Evolutionary conservation across 2,888 invertebrate genomes (phyloP).

Genomic region (Argynnis bischoffii): DNA sequence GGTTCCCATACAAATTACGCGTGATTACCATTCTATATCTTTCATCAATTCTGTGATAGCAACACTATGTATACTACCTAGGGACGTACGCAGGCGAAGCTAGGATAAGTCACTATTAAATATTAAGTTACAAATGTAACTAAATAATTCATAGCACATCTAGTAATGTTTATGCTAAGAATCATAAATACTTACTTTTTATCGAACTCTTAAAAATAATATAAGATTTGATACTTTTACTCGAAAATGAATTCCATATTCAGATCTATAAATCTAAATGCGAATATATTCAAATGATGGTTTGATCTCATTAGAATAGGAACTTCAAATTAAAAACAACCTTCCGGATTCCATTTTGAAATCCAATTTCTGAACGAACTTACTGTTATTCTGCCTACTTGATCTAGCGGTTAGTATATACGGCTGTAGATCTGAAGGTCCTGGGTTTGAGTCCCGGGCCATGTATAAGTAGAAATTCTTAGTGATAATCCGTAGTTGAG

Average conservation of each 20-base stretch:
- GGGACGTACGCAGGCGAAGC: too few relatives aligned
- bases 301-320: conserved; percentile 36
- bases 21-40: too few relatives aligned
- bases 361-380: conserved; percentile 15
- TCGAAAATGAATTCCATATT: conserved; percentile 8
- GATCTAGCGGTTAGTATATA: neutral
- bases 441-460: neutral
- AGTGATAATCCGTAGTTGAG: too few relatives aligned
- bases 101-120: too few relatives aligned
- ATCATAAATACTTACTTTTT: neutral
- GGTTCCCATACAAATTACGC: too few relatives aligned
- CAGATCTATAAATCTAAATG: conserved; percentile 15
- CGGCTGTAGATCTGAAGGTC: neutral
- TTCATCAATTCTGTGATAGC: too few relatives aligned
- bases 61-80: too few relatives aligned
- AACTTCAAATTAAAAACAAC: conserved; percentile 37
- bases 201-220: neutral
- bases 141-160: too few relatives aligned
- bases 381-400: conserved; percentile 8
- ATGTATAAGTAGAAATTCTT: too few relatives aligned
- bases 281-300: conserved; percentile 36
- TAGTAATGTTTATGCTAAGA: too few relatives aligned
- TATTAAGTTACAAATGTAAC: too few relatives aligned
- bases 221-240: conserved; percentile 7
- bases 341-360: too few relatives aligned